Evolutionary conservation across 2,888 invertebrate genomes (phyloP).

Genomic region (Cataglyphis albicans): DNA sequence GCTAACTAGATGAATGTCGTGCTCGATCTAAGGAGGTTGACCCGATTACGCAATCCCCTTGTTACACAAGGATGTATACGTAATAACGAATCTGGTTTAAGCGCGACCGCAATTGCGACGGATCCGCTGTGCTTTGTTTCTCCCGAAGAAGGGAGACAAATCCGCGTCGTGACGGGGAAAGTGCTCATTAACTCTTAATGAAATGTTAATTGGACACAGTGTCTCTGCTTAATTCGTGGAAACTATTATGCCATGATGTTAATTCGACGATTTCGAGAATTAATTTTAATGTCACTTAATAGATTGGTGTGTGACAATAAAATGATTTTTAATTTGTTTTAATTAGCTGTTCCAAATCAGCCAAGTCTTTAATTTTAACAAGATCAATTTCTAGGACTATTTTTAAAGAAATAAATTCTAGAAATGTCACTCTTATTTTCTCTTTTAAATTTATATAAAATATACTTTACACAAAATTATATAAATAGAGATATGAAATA

Average conservation of each 20-base stretch:
- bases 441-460: not conserved
- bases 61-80: constrained; percentile 51
- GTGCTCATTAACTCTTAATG: constrained; percentile 49
- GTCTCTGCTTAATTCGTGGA: constrained; percentile 32
- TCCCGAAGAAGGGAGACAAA: constrained; percentile 47
- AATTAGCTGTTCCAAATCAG: not conserved
- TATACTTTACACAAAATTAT: not conserved
- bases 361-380: not conserved
- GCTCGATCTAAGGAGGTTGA: constrained; percentile 60
- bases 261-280: constrained; percentile 30
- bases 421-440: not conserved
- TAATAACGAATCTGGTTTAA: constrained; percentile 62
- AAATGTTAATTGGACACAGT: constrained; percentile 48
- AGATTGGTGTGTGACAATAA: constrained; percentile 38
- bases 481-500: no score
- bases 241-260: constrained; percentile 36
- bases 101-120: not conserved
- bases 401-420: not conserved
- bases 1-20: constrained; percentile 59
- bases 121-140: constrained; percentile 47
- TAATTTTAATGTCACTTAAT: constrained; percentile 31
- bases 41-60: constrained; percentile 76
- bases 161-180: constrained; percentile 34
- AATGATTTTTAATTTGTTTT: constrained; percentile 20
- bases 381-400: not conserved